Evolutionary conservation across 2,797 vertebrate genomes (phyloP), one percentile per base, ranked within the genome.

Genomic region (Mus spretus): DNA sequence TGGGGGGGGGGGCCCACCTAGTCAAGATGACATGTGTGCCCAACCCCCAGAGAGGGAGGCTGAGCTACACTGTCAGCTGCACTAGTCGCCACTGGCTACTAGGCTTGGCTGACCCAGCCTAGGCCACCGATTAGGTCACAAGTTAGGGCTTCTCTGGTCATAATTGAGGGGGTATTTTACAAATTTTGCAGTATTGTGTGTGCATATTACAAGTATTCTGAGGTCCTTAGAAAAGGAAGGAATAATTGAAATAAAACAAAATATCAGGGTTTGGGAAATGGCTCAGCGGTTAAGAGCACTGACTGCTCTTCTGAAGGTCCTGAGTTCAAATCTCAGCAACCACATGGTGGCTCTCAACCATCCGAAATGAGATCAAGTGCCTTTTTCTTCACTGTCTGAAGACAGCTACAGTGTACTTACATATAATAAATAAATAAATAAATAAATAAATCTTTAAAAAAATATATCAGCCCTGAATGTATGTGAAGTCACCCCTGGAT

Each of bases 21-120:
- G 72, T 17, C n/a, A 72, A 2, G 0, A 10, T 15, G 0, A 17
- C 40, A 37, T 26, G 44, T 0, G 20, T 14, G 2, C 28, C 8
- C 65, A 26, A 37, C 26, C 15, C 7, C 44, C 31, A 37, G 1
- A 0, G 4, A 0, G 3, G 12, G 28, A 40, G 11, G 37, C 37
- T 34, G 47, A 14, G 53, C 37, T 3, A 11, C 24, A 74, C 7
- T 9, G 5, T 26, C 28, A 6, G 0, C 19, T 6, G 15, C 44
- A 15, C n/a, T 37, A 47, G 47, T 8, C 0, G 9, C 77, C 65
- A 14, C 57, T 19, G 65, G 15, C 75, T 0, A 3, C 26, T 37
- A 10, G 31, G 28, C 31, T 19, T 34, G 37, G 67, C 34, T 6
- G 0, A 11, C 20, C 34, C 20, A 67, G 19, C 20, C 2, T 28